Percentiles rank a stretch among this genome's conserved stretches.
These are phyloP conservation scores for Homarus americanus DNA, from an alignment of 1,140 invertebrate genomes.

Conservation along the genomic window DNA sequence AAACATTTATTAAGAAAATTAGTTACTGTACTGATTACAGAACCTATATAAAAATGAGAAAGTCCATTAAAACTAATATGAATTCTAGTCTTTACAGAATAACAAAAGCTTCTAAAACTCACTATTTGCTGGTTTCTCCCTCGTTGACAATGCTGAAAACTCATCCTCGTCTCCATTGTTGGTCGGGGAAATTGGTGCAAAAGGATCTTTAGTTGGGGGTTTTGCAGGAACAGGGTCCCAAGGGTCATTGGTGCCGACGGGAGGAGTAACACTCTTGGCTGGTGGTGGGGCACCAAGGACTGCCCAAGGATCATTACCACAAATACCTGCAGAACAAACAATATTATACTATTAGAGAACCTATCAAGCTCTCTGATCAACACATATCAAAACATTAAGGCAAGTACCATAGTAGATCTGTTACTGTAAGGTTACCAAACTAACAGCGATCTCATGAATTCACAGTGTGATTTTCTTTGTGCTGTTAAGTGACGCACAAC, in stretches of 20 bases:
- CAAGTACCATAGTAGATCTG: no score
- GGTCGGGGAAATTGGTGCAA: conserved; percentile 77
- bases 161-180: conserved; percentile 67
- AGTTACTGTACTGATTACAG: not conserved
- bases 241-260: conserved; percentile 76
- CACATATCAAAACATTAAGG: no score
- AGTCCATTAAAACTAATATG: no score
- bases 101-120: not conserved
- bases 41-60: not conserved
- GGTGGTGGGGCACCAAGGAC: conserved; percentile 45
- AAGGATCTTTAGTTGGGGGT: conserved; percentile 80
- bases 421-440: no score
- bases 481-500: no score
- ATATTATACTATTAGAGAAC: no score
- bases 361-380: no score
- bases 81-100: no score
- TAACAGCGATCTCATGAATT: no score
- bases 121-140: conserved; percentile 70
- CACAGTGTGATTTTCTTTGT: no score
- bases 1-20: conserved; percentile 3
- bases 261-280: conserved; percentile 27
- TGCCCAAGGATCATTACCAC: conserved; percentile 65
- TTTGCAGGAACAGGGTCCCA: conserved; percentile 76
- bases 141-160: conserved; percentile 69
- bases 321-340: conserved; percentile 42